Evolutionary conservation across 2,888 invertebrate species (phyloP).

Genomic region (Criorhina ranunculi): DNA sequence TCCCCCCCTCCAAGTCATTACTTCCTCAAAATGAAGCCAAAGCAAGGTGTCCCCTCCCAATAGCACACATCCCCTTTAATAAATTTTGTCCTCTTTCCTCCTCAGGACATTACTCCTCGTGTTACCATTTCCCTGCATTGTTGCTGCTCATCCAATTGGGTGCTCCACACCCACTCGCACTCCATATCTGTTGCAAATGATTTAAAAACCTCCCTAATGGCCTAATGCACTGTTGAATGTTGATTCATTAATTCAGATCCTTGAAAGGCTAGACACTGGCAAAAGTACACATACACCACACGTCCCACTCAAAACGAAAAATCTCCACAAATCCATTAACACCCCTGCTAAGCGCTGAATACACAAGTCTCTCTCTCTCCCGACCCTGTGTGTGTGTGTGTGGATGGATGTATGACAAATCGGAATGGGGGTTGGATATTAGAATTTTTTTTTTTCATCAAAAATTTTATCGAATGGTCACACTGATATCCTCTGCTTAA

Average conservation of each 20-base stretch:
- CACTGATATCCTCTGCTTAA: neutral
- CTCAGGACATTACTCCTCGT: neutral
- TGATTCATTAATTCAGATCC: conserved; percentile 69
- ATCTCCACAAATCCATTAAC: conserved; percentile 63
- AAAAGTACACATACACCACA: conserved; percentile 17
- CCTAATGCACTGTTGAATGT: conserved; percentile 60
- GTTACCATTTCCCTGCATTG: neutral
- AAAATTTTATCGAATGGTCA: neutral
- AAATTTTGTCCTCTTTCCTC: neutral
- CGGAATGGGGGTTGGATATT: neutral
- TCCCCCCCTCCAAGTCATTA: too few species aligned
- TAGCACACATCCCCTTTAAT: too few species aligned
- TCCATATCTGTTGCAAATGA: conserved; percentile 3
- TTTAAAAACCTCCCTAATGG: conserved; percentile 56
- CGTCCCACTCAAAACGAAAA: conserved; percentile 6
- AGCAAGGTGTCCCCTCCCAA: too few species aligned
- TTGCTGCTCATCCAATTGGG: conserved; percentile 10
- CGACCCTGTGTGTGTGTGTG: too few species aligned
- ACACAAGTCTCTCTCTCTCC: neutral
- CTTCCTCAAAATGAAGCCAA: too few species aligned
- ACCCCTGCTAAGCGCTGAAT: conserved; percentile 29
- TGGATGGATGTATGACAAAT: neutral
- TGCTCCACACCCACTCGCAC: neutral
- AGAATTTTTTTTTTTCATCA: neutral
- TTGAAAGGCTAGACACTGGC: conserved; percentile 44